Percentiles rank a stretch among this genome's conserved stretches.
These are phyloP conservation scores for Harpagifer antarcticus DNA, from an alignment of 2,797 vertebrate species.

Conservation along the genomic window DNA sequence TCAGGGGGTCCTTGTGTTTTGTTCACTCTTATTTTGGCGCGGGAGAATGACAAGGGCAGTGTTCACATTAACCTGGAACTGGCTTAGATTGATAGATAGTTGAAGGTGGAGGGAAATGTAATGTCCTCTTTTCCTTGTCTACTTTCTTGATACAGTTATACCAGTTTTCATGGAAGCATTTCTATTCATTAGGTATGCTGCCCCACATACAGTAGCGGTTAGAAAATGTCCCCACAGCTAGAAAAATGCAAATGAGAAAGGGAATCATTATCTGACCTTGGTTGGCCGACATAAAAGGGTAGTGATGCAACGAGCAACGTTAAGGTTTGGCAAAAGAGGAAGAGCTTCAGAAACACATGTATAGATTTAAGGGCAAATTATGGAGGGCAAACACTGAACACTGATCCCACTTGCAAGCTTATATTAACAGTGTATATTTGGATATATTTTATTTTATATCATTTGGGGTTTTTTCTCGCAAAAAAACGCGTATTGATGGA, in stretches of 20 bases:
- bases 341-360: background rate
- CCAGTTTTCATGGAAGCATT: slow-evolving; percentile 12
- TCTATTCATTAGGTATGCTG: background rate
- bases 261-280: slow-evolving; percentile 16
- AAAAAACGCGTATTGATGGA: background rate
- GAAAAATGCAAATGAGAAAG: background rate
- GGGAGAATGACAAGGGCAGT: no score
- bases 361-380: slow-evolving; percentile 1
- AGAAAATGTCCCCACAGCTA: background rate
- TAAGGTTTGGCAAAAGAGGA: background rate
- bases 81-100: no score
- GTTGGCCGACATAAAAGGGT: background rate
- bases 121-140: background rate
- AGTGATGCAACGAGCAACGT: background rate
- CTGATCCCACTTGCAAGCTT: background rate
- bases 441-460: slow-evolving; percentile 3
- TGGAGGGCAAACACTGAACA: background rate
- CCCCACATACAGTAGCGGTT: background rate
- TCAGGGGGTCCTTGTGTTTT: slow-evolving; percentile 6
- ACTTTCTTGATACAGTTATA: background rate
- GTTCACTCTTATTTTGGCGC: background rate
- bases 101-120: background rate
- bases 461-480: background rate
- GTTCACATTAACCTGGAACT: no score
- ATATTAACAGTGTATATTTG: background rate